Evolutionary conservation across 2,888 invertebrate genomes (phyloP), one percentile per base, ranked within the genome.

Genomic region (Cyrtodaria siliqua): DNA sequence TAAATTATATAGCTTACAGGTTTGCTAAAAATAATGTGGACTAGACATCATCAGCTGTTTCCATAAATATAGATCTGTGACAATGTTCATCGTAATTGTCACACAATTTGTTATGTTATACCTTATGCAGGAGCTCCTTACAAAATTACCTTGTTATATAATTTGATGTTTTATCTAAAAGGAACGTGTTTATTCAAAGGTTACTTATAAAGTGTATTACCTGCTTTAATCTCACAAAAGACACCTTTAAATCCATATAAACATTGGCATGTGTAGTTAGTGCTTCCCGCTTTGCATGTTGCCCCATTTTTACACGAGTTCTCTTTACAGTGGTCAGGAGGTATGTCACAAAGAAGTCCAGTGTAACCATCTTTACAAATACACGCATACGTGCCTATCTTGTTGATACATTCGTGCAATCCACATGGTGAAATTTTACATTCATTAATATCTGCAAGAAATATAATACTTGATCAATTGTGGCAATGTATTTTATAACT

Each of bases 251-350:
- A 69, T 4, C 75, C 75, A 55, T 60, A 59, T 18, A 59, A 20
- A 59, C 81, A 81, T 1, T 38, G 9, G 33, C 81, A 81, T 3
- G 74, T 71, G 62, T 71, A 77, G 24, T 74, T 77, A 8, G 44
- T 6, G 1, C 16, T 47, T 2, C 38, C 53, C 14, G 47, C 60
- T 2, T 57, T 16, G 49, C 81, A 81, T 3, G 60, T 63, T 0
- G 72, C 72, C 0, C 71, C 57, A 61, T 67, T 64, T 42, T 40
- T 18, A 29, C 77, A 81, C 3, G 55, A 67, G 33, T 50, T 49
- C 23, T 56, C 24, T 16, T 33, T 20, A 49, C 78, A 78, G 52
- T 52, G 47, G 53, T 73, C 73, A 14, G 67, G 72, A 16, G 57
- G 52, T 18, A 57, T 26, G 47, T 72, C 49, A 42, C 77, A 78